Base-by-base conservation (phyloP, 2,888 invertebrate species). In the Orgyia antiqua region DNA sequence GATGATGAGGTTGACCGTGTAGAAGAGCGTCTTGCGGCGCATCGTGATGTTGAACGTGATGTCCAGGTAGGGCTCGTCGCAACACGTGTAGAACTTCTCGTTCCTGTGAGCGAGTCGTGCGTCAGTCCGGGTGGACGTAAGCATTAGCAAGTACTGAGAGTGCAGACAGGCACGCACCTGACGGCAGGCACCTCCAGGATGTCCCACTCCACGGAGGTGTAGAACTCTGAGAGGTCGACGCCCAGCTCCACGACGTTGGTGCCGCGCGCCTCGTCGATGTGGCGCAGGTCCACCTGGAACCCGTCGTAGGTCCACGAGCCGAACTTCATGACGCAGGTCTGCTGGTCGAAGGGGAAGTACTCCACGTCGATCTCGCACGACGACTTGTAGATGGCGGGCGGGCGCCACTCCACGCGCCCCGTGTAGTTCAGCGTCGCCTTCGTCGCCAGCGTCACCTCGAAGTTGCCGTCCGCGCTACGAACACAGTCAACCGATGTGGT, bases 171-270 rank as follows among this genome's bases (percentile, higher is more conserved):
- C n/a, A n/a, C n/a, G n/a, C 32, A 94, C 94, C 95, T 92, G 52
- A 95, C 94, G 49, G 96, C 96, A 54, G 96, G 96, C 69, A 98
- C 98, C 88, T 96, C 96, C 45, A 99, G 89, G 65, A 99, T 97
- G 87, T 99, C 98, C 99, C 99, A 99, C 87, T 99, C 98, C 40
- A 98, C 98, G 50, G 96, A 97, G 82, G 95, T 96, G 88, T 99
- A 99, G 88, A 98, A 99, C 87, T 98, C 98, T 48, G 96, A 94
- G 51, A 99, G 90, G 83, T 99, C 98, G 45, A 99, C 97, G 40
- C 98, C 98, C 44, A 96, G 92, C 67, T 95, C 96, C 53, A 96
- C 96, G 43, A 95, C 89, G 77, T 95, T 94, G 70, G 95, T 94
- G 59, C 94, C 94, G 51, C 91, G 91, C 61, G 92, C 92, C 82